Base-by-base conservation (phyloP, 2,888 invertebrate species). In the Pyrgus malvae region DNA sequence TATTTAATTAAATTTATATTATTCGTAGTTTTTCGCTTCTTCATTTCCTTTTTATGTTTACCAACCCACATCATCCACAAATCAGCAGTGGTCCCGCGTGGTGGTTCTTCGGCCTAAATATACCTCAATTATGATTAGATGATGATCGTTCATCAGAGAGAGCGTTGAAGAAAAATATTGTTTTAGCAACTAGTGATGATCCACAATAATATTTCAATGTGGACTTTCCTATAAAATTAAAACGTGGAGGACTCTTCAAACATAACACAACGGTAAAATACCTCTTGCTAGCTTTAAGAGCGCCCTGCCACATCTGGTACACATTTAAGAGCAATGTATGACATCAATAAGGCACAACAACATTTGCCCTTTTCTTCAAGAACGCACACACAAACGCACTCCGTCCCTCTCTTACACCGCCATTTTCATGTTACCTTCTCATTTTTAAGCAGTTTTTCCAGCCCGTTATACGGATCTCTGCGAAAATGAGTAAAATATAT, bases 401-500 rank as follows among this genome's bases (percentile, higher is more conserved):
- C 1, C 23, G 16, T 67, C 73, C 59, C 60, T 19, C 19, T 76
- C 65, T 23, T 0, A 58, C 68, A 27, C 12, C 6, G 6, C 25
- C 2, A 0, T 4, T 37, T 25, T 48, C 11, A 2, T 63, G 59
- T 46, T 11, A 14, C 57, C 48, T 1, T 74, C 68, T 61, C 67
- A 38, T 6, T 74, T 61, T 57, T 62, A 62, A 54, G 60, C 60
- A 69, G 72, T 75, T 81, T 81, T 83, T 83, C 81, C 78, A 65
- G 61, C 50, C 68, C 70, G 77, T 82, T 81, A 73, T 62, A 51
- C 68, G 61, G 56, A 70, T 65, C 69, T 69, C 71, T 67, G 70
- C 67, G 76, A 74, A 76, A 81, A 80, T 76, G 78, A 76, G 72
- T 67, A 55, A 69, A 80, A 78, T 80, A 80, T 76, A 80, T 81